These are phyloP conservation scores for Drosophila subsilvestris DNA, from an alignment of 2,888 invertebrate species.

Conservation along the genomic window DNA sequence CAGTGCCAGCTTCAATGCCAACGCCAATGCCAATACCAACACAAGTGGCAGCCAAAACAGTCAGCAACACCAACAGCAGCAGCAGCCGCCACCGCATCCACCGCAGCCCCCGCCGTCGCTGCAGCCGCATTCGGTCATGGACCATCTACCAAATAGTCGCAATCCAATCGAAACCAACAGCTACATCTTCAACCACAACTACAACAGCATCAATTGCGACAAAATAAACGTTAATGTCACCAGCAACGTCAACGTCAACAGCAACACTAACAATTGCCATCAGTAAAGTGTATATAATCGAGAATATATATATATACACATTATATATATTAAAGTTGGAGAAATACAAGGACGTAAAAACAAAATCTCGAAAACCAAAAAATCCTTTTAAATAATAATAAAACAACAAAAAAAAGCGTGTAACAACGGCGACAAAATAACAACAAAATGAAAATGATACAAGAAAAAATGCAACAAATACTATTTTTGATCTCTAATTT, in stretches of 20 bases:
- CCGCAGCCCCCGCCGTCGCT: slow-evolving; percentile 15
- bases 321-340: neutral
- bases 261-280: slow-evolving; percentile 41
- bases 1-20: slow-evolving; percentile 47
- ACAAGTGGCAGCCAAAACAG: slow-evolving; percentile 36
- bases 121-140: neutral
- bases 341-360: slow-evolving; percentile 16
- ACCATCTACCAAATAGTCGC: neutral
- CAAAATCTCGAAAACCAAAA: slow-evolving; percentile 43
- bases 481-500: slow-evolving; percentile 77
- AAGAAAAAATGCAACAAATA: slow-evolving; percentile 68
- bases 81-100: neutral
- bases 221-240: slow-evolving; percentile 30
- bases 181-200: slow-evolving; percentile 6
- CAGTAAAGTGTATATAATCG: slow-evolving; percentile 3
- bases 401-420: slow-evolving; percentile 10
- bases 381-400: slow-evolving; percentile 25
- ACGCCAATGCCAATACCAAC: slow-evolving; percentile 37
- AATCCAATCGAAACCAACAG: neutral
- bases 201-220: slow-evolving; percentile 29
- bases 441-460: slow-evolving; percentile 37
- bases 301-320: neutral
- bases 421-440: slow-evolving; percentile 25
- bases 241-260: slow-evolving; percentile 24
- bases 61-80: slow-evolving; percentile 42